Evolutionary conservation across 2,113 vertebrate genomes (phyloP).

Genomic region (Psettodes erumei): DNA sequence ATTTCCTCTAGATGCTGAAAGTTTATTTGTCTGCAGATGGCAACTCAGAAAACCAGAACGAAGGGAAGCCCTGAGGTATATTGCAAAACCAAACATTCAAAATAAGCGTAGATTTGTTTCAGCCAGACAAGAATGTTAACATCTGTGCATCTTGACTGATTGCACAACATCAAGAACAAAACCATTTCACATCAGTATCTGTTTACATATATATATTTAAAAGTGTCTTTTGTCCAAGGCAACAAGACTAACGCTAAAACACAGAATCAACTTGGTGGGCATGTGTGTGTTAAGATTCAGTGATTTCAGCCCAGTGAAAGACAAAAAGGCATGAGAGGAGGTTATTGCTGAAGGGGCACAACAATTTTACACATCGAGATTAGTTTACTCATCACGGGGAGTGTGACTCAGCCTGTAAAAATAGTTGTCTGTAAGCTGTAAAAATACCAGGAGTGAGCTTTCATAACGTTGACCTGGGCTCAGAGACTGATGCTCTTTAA

Average conservation of each 20-base stretch:
- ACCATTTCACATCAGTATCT: background rate
- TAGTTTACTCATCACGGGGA: background rate
- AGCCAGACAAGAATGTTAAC: slow-evolving; percentile 11
- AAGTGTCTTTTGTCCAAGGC: background rate
- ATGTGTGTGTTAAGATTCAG: too few relatives aligned
- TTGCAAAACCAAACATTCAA: too few relatives aligned
- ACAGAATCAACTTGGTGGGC: background rate
- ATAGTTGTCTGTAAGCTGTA: background rate
- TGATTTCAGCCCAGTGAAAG: background rate
- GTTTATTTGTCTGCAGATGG: slow-evolving; percentile 36
- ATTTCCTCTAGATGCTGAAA: slow-evolving; percentile 5
- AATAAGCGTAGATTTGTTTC: background rate
- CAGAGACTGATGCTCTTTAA: too few relatives aligned
- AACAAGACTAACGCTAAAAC: background rate
- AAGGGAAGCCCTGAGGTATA: slow-evolving; percentile 4
- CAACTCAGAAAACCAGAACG: background rate
- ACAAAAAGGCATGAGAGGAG: background rate
- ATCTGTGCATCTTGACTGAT: slow-evolving; percentile 28
- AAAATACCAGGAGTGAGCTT: background rate
- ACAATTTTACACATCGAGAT: background rate
- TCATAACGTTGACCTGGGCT: background rate
- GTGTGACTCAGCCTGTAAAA: background rate
- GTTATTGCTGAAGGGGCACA: background rate
- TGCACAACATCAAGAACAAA: background rate
- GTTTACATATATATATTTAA: too few relatives aligned